A percentile compares a stretch with the other conserved stretches of the same genome.
Conservation (phyloP, 2,113 vertebrate genomes). For the Silurus asotus region DNA sequence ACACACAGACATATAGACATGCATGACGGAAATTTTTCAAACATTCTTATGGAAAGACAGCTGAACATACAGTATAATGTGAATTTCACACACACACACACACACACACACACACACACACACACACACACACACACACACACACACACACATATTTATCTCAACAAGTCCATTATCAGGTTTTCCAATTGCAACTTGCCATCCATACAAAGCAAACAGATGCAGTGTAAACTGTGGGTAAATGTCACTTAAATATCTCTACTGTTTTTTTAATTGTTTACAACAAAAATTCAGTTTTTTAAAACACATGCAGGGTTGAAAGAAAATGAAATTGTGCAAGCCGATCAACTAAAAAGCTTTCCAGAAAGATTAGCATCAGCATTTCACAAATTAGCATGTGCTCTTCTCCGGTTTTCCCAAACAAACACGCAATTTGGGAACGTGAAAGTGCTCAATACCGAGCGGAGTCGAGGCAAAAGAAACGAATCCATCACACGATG, state of each 20-base stretch:
- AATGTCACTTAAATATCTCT: not conserved
- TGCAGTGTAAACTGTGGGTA: not conserved
- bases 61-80: not conserved
- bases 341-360: not conserved
- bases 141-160: not conserved
- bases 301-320: not conserved
- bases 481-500: not conserved
- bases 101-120: not conserved
- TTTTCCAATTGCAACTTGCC: not conserved
- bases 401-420: not conserved
- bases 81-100: not conserved
- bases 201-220: slow-evolving; percentile 11
- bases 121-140: slow-evolving; percentile 14
- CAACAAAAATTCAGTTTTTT: not conserved
- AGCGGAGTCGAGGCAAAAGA: not conserved
- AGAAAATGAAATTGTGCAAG: not conserved
- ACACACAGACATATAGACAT: too few species aligned
- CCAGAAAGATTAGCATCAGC: not conserved
- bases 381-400: not conserved
- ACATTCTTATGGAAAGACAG: not conserved
- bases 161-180: not conserved
- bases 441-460: not conserved
- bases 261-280: not conserved
- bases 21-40: too few species aligned
- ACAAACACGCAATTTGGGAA: not conserved